A percentile compares a stretch with the other conserved stretches of the same genome.
phyloP scores from a whole-genome alignment of 2,113 vertebrate species.

The Misgurnus mizolepis region DNA sequence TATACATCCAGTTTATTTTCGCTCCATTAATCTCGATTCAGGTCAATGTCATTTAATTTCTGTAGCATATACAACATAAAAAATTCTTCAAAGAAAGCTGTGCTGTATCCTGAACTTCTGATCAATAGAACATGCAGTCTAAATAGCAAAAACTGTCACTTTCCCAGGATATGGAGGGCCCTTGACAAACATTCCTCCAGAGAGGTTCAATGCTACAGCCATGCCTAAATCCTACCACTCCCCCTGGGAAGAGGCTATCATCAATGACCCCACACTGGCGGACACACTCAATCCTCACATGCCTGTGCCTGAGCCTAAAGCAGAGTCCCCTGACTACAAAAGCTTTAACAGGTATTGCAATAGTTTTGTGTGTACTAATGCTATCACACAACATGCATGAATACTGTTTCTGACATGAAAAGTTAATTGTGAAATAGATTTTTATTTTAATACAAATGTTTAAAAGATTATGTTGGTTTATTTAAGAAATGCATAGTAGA shows the following conservation, averaged over 20 bases:
- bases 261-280: conserved; percentile 85
- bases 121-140: not conserved
- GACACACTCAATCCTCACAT: conserved; percentile 84
- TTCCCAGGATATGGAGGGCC: conserved; percentile 77
- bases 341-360: conserved; percentile 91
- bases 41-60: not conserved
- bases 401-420: not conserved
- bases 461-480: not conserved
- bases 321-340: conserved; percentile 85
- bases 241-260: conserved; percentile 95
- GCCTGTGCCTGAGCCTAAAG: conserved; percentile 76
- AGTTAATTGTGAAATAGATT: not conserved
- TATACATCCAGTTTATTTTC: not conserved
- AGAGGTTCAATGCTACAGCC: conserved; percentile 82
- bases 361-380: not conserved
- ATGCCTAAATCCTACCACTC: conserved; percentile 91
- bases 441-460: not conserved
- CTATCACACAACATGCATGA: not conserved
- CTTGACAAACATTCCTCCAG: conserved; percentile 81
- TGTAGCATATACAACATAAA: not conserved
- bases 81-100: not conserved
- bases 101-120: not conserved
- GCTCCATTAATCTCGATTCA: not conserved
- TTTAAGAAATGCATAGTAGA: not conserved
- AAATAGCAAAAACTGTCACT: conserved; percentile 1